Base-by-base conservation (phyloP, 2,888 invertebrate species). In the Eudasyphora cyanicolor region DNA sequence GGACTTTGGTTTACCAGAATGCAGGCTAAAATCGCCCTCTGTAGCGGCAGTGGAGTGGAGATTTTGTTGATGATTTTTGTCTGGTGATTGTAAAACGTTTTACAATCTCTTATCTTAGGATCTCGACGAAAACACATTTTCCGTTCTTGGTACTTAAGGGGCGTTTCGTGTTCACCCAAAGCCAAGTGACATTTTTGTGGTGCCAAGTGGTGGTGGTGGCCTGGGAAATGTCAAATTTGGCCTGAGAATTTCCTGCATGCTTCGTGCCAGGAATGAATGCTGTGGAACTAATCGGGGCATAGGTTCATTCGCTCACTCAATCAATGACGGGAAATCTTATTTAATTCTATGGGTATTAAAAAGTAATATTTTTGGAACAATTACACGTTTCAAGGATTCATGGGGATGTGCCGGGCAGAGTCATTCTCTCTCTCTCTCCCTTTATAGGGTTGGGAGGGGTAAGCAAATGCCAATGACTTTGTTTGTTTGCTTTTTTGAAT, bases 201-300 rank as follows among this genome's bases (percentile, higher is more conserved):
- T 54, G 81, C 79, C n/a, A n/a, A 78, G 71, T 60, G 64, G 76
- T 35, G 51, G 4, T 32, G 27, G 21, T n/a, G 14, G 71, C 24
- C n/a, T 51, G 27, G 74, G 32, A 49, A 79, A 77, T 49, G 75
- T 75, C 75, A 71, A 76, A 57, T 75, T 76, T 60, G 54, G 27
- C 35, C 35, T 54, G 64, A 38, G 64, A 64, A 64, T 35, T 70
- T 27, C 32, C 35, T 54, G 10, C 7, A n/a, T n/a, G n/a, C n/a
- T n/a, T n/a, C 21, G n/a, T 69, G 69, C 64, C 35, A 54, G 27
- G 29, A 27, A 45, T 17, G 49, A 17, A 70, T 78, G 71, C 62
- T 51, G 77, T 84, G 81, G 62, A 84, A 84, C 84, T 81, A 84
- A 84, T 84, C 84, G 60, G 42, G 76, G 84, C 84, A 84, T 84